Base-by-base conservation (phyloP, 2,113 vertebrate genomes). In the Charadrius vociferus region DNA sequence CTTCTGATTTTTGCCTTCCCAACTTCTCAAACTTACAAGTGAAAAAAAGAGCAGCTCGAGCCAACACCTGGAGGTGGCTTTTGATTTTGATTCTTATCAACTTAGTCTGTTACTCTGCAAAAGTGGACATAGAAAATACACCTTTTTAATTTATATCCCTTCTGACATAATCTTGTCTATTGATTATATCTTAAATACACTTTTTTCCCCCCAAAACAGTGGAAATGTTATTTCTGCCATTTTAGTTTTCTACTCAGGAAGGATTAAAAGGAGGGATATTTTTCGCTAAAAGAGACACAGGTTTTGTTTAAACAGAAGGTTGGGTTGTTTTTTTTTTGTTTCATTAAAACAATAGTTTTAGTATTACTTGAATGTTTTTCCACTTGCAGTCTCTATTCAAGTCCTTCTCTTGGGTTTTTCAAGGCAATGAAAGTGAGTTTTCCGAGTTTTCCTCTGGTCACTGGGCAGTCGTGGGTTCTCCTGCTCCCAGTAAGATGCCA, bases 161-260 rank as follows among this genome's bases (percentile, higher is more conserved):
- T 91, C 39, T 45, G 56, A 67, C 8, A 29, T 50, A 26, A 67
- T 16, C 41, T 52, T 71, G 29, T 56, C 26, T 73, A 52, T 50
- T 53, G 50, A 17, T 68, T 68, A 8, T 23, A 45, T 32, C 26
- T 66, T 71, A 85, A 85, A 45, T 62, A 50, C 14, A 19, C 1
- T 3, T 58, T 29, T 41, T 50, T 24, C 4, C 0, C 2, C 2
- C 6, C 8, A 39, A 47, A 50, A 30, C 27, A n/a, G 8, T 52
- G 27, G 16, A 55, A 36, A 61, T 50, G 41, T 77, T 75, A 49
- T 50, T 61, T 32, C 49, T 36, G 24, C 12, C 72, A 29, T n/a
- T 83, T 17, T 27, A 32, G 27, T 75, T 65, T 65, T n/a, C 18
- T 84, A 8, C 27, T 29, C 55, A 16, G 39, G 50, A 84, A 70